Conservation (phyloP, 2,888 invertebrate species). For the Drosophila aldrichi region DNA sequence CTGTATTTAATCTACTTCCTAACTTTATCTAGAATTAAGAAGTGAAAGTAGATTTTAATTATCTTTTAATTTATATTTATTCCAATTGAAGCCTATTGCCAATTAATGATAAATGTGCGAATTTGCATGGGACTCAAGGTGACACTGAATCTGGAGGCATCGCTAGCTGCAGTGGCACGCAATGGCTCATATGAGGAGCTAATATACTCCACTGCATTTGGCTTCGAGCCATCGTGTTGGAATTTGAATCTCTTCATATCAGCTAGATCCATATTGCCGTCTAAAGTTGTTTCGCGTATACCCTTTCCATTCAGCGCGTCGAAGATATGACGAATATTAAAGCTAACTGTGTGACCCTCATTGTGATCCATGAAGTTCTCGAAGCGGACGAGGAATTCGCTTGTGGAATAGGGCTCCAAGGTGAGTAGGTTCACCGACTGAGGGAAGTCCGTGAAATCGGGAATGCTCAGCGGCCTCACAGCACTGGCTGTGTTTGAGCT, state of each 20-base stretch:
- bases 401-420: constrained; percentile 90
- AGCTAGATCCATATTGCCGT: constrained; percentile 88
- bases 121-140: constrained; percentile 83
- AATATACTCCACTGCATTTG: constrained; percentile 57
- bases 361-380: constrained; percentile 90
- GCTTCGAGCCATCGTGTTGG: constrained; percentile 64
- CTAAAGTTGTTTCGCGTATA: constrained; percentile 89
- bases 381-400: constrained; percentile 89
- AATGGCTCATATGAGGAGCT: constrained; percentile 69
- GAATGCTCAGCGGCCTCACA: constrained; percentile 83
- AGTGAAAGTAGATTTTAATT: no score
- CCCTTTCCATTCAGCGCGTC: constrained; percentile 86
- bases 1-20: no score
- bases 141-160: constrained; percentile 70
- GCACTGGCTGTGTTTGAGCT: constrained; percentile 82
- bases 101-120: constrained; percentile 80
- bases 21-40: no score
- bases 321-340: constrained; percentile 86
- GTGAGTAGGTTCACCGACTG: constrained; percentile 91
- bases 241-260: constrained; percentile 85
- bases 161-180: constrained; percentile 46
- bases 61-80: constrained; percentile 1
- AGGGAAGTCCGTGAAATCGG: constrained; percentile 86
- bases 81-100: constrained; percentile 1
- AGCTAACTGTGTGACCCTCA: constrained; percentile 85